phyloP scores from a whole-genome alignment of 1,140 invertebrate genomes.

The Sesamia nonagrioides region DNA sequence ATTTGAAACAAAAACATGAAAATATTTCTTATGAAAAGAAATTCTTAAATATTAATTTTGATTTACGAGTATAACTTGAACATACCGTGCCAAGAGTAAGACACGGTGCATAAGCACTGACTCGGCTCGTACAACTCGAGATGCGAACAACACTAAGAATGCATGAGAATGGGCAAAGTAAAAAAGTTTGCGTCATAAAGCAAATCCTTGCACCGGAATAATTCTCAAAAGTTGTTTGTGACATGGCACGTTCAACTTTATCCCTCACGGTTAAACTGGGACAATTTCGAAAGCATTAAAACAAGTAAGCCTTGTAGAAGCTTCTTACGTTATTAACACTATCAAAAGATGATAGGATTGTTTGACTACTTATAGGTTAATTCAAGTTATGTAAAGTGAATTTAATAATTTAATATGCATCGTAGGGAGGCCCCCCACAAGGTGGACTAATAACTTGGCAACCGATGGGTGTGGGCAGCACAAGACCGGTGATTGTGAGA shows the following conservation, averaged over 20 bases:
- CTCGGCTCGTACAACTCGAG: constrained; percentile 6
- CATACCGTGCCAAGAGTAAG: constrained; percentile 19
- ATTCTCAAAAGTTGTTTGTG: constrained; percentile 39
- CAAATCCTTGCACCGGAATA: constrained; percentile 40
- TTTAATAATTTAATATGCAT: neutral
- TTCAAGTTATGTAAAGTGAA: neutral
- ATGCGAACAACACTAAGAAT: constrained; percentile 42
- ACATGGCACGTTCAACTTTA: constrained; percentile 32
- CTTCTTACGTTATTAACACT: constrained; percentile 15
- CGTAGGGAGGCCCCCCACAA: no score
- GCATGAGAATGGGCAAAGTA: constrained; percentile 30
- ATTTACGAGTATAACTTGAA: constrained; percentile 24
- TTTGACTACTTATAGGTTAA: neutral
- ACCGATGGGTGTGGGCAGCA: no score
- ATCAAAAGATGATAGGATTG: neutral
- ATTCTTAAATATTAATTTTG: constrained; percentile 31
- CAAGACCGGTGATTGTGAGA: no score
- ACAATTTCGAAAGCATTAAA: constrained; percentile 30
- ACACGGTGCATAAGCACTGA: constrained; percentile 25
- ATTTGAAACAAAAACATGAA: neutral
- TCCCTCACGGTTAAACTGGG: constrained; percentile 19
- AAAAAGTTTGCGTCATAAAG: constrained; percentile 41
- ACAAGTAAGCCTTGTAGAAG: constrained; percentile 18
- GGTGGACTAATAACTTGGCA: no score
- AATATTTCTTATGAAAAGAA: neutral